Conservation (phyloP, 2,888 invertebrate genomes). For the Cerceris rybyensis region DNA sequence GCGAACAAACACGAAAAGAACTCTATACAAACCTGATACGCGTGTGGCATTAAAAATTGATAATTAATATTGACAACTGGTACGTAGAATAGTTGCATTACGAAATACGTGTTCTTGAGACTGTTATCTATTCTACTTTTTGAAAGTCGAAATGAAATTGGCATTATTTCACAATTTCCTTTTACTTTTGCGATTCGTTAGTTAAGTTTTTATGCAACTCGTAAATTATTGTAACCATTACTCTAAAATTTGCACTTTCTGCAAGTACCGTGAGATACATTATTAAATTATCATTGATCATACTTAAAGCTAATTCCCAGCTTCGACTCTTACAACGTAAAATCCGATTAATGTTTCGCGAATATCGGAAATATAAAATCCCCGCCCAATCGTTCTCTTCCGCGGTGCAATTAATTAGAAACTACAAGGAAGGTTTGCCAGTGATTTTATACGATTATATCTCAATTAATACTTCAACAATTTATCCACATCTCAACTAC, state of each 20-base stretch:
- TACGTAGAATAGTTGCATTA: background rate
- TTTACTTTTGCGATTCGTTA: too few relatives aligned
- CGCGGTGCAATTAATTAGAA: conserved; percentile 39
- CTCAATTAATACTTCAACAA: conserved; percentile 32
- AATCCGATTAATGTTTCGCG: background rate
- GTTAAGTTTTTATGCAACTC: conserved; percentile 6
- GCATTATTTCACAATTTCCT: too few relatives aligned
- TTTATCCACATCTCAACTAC: conserved; percentile 21
- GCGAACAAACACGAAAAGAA: conserved; percentile 22
- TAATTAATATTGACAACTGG: conserved; percentile 21
- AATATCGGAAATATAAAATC: background rate
- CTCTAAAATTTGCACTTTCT: conserved; percentile 5
- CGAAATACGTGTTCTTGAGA: background rate
- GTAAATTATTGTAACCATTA: conserved; percentile 29
- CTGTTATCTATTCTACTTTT: background rate
- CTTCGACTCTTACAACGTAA: background rate
- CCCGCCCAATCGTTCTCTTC: background rate
- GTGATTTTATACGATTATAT: conserved; percentile 36
- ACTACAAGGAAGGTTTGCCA: background rate
- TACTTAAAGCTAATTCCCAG: background rate
- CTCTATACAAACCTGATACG: conserved; percentile 1
- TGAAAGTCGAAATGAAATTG: too few relatives aligned
- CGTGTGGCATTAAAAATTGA: conserved; percentile 1
- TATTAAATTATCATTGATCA: background rate
- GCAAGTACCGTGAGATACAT: background rate